These are phyloP conservation scores for Betta splendens DNA, from an alignment of 2,797 vertebrate genomes.

Conservation along the genomic window DNA sequence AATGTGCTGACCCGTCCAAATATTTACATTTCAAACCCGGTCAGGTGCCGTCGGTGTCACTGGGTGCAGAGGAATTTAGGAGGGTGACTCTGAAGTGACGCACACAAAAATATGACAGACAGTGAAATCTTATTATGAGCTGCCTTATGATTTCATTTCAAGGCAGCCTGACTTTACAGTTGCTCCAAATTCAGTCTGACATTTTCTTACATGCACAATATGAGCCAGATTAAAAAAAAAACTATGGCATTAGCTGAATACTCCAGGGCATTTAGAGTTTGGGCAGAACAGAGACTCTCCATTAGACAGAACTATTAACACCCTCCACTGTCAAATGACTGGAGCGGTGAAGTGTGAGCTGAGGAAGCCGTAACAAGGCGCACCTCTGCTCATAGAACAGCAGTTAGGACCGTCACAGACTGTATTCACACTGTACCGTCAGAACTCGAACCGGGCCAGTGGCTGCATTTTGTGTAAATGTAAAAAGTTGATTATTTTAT, in stretches of 20 bases:
- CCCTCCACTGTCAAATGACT: slow-evolving; percentile 35
- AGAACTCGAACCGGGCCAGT: no score
- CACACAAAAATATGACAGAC: not conserved
- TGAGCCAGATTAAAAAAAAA: not conserved
- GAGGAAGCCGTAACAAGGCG: no score
- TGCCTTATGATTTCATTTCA: not conserved
- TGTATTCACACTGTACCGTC: no score
- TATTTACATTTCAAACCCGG: slow-evolving; percentile 20
- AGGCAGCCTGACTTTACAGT: not conserved
- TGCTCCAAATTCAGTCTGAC: not conserved
- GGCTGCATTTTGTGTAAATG: no score
- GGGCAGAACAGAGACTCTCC: slow-evolving; percentile 19
- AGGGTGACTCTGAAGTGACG: slow-evolving; percentile 1
- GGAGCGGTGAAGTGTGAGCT: slow-evolving; percentile 34
- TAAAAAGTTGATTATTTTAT: no score
- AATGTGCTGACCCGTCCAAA: not conserved
- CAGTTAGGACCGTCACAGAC: no score
- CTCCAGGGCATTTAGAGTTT: slow-evolving; percentile 9
- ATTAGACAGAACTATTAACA: slow-evolving; percentile 53
- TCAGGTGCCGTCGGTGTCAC: slow-evolving; percentile 7
- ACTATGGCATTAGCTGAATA: slow-evolving; percentile 8
- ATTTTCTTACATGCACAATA: slow-evolving; percentile 5
- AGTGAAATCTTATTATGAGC: not conserved
- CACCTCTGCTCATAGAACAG: slow-evolving; percentile 13
- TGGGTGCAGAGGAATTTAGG: not conserved